Evolutionary conservation across 2,797 vertebrate species (phyloP).

Genomic region (Apogon hyalosoma): DNA sequence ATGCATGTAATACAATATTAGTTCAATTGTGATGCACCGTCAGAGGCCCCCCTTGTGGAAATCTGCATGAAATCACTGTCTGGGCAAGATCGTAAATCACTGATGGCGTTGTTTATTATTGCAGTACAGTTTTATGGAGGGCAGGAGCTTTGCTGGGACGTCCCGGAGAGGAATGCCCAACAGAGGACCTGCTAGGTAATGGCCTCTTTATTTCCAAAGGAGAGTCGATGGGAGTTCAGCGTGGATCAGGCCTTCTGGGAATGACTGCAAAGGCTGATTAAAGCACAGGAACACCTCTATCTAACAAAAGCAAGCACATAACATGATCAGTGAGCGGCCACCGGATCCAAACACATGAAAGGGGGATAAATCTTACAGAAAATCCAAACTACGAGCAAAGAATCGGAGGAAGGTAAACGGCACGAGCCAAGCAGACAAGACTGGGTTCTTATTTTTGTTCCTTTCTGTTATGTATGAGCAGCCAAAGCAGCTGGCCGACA

Average conservation of each 20-base stretch:
- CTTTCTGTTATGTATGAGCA: slow-evolving; percentile 48
- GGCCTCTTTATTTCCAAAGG: slow-evolving; percentile 59
- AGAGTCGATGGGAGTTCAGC: slow-evolving; percentile 59
- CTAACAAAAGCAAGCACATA: slow-evolving; percentile 23
- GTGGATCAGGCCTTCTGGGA: slow-evolving; percentile 50
- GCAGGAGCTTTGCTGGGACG: slow-evolving; percentile 72
- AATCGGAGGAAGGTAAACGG: slow-evolving; percentile 29
- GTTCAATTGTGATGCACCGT: slow-evolving; percentile 83
- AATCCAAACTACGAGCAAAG: slow-evolving; percentile 30
- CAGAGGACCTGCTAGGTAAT: slow-evolving; percentile 63
- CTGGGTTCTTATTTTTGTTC: slow-evolving; percentile 55
- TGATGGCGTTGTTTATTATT: slow-evolving; percentile 80
- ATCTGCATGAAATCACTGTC: slow-evolving; percentile 90
- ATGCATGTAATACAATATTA: slow-evolving; percentile 87
- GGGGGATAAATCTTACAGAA: slow-evolving; percentile 41
- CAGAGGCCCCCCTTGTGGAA: slow-evolving; percentile 80
- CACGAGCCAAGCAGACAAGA: slow-evolving; percentile 53
- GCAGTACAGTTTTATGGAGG: slow-evolving; percentile 77
- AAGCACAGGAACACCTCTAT: slow-evolving; percentile 50
- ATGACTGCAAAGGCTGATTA: slow-evolving; percentile 57
- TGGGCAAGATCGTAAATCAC: slow-evolving; percentile 86
- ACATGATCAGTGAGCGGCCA: slow-evolving; percentile 6
- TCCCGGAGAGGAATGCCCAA: slow-evolving; percentile 73
- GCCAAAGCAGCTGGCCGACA: slow-evolving; percentile 67
- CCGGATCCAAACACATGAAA: slow-evolving; percentile 13